Base-by-base conservation (phyloP, 2,888 invertebrate species). In the Drosophila multiciliata region DNA sequence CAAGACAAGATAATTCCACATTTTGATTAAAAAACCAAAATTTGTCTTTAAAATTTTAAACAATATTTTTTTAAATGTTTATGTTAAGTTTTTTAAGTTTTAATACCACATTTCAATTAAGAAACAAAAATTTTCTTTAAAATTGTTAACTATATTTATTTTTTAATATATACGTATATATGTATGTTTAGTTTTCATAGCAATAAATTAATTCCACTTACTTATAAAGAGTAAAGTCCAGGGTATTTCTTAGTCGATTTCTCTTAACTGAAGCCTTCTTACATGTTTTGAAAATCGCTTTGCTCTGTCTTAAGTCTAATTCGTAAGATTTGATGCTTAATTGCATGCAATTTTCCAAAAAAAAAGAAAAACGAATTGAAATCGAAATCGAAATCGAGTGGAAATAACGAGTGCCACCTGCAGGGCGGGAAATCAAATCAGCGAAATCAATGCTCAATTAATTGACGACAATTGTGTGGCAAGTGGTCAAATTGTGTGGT, bases 391-490 rank as follows among this genome's bases (percentile, higher is more conserved):
- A 23, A 23, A 73, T 32, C 73, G 60, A 67, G 53, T 45, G 20
- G 54, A 64, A 64, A 54, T 70, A 38, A 63, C 68, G 66, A 84
- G 78, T 82, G 87, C 89, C 85, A 86, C 89, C 85, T 86, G 89
- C 89, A 80, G 85, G 85, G 85, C 82, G 82, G 89, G 73, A 69
- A 85, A 84, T 78, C 85, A 73, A 89, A 89, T 89, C 84, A 87
- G 69, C 60, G 66, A 81, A 89, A 89, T 87, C 85, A 87, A 84
- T 80, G 78, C 73, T 74, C 84, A 89, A 86, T 86, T 89, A 86
- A 86, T 86, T 84, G 89, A 89, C 85, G 87, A 89, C 85, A 89
- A 86, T 86, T 86, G 89, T 80, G 73, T 74, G 89, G 78, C 87
- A 76, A 87, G 73, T 80, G 82, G 73, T 55, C 84, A 73, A 89